Evolutionary conservation across 2,113 vertebrate genomes (phyloP), one percentile per base, ranked within the genome.

Genomic region (Barbus barbus): DNA sequence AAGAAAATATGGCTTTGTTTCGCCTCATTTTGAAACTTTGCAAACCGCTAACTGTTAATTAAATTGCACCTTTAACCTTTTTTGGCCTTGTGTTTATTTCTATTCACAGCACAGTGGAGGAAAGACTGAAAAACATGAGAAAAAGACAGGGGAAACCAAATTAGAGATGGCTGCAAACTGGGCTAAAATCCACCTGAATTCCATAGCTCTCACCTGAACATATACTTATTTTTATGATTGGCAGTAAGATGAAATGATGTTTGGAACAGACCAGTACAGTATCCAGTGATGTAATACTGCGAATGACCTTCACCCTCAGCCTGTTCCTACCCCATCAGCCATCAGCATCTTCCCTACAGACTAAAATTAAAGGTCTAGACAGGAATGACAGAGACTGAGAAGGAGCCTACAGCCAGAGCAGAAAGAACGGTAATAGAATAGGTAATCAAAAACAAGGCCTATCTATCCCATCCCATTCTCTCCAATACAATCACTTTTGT

Each of bases 371-470:
- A 83, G 80, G 71, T 74, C 84, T 73, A 80, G 82, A 81, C 75
- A 22, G 33, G 41, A 78, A 41, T 77, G 73, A 84, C 76, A 67
- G 46, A 65, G 78, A 82, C 44, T 60, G 56, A 78, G 69, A 26
- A 81, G 63, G 61, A 48, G 53, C 72, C 71, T 69, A 72, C 48
- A 69, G 78, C 67, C 36, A 76, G 46, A 61, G 36, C 38, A 44
- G 60, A 41, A 69, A 80, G 86, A 86, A 78, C 69, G 41, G 44
- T 83, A 82, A 85, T 82, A 83, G 86, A 75, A 48, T 75, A 48
- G 26, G 46, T 31, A 26, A 75, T 75, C 73, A 75, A 75, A 63
- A 86, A 72, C 58, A 44, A 13, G 58, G 22, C 56, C 51, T 22
- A 78, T 78, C 48, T 48, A 75, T 63, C 36, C 38, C 44, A 44